Base-by-base conservation (phyloP, 2,888 invertebrate species). In the Eilema depressum region DNA sequence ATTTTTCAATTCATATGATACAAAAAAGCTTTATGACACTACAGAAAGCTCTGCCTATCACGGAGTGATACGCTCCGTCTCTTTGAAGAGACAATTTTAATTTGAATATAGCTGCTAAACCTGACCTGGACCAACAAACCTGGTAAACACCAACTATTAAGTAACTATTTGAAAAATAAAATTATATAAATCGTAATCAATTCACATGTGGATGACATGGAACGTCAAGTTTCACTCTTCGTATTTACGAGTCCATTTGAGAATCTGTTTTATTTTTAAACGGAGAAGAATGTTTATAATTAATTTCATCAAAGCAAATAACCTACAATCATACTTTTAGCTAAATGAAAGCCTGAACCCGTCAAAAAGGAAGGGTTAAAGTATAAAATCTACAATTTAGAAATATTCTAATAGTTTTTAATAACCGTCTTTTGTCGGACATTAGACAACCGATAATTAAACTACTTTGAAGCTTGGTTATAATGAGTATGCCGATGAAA, bases 381-480 rank as follows among this genome's bases (percentile, higher is more conserved):
- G 83, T 83, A 85, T 80, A 85, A 89, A 61, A 87, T 88, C 78
- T 85, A 88, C 83, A 83, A 85, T 89, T 90, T 91, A 57, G 86
- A 92, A 89, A 92, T 89, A 89, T 90, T 88, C 89, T 94, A 94
- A 95, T 94, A 91, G 92, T 90, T 93, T 94, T 91, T 93, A 95
- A 95, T 94, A 92, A 91, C 90, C 86, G 79, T 83, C 86, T 90
- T 91, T 90, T 90, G 88, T 91, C 88, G 89, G 86, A 87, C 86
- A 86, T 86, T 86, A 87, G 93, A 93, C 94, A 95, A 92, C 92
- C 88, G 80, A 82, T 90, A 93, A 95, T 95, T 95, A 95, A 92
- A 87, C 78, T 82, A 86, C 82, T 90, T 86, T 81, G 78, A 80
- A 74, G 70, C 80, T 78, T 76, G 74, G 75, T 71, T 73, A 74